Percentiles rank a stretch among this genome's conserved stretches.
Conservation (phyloP, 2,113 vertebrate genomes). For the Aleadryas rufinucha region DNA sequence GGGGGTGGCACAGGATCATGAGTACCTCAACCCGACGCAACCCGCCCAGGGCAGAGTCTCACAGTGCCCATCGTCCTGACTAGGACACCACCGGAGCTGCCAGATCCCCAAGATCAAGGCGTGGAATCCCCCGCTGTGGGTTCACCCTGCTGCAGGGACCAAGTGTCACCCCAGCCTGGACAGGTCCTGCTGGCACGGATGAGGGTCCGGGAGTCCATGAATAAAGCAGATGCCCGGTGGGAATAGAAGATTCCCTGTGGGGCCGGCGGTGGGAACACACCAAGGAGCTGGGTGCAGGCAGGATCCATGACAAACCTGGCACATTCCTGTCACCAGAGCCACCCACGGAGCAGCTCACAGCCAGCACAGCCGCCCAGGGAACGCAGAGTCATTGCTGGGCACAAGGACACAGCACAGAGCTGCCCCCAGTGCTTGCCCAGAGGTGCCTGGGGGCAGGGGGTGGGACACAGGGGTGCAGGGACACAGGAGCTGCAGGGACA, state of each 20-base stretch:
- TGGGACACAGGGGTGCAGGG: neutral
- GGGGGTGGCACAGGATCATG: neutral
- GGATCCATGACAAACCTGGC: neutral
- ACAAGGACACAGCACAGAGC: neutral
- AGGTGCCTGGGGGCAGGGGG: neutral
- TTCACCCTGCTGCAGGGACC: neutral
- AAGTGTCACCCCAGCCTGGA: neutral
- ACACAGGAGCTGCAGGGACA: neutral
- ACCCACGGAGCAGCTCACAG: neutral
- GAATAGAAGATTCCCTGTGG: neutral
- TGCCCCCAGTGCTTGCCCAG: neutral
- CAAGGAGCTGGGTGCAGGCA: neutral
- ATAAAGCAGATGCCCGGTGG: neutral
- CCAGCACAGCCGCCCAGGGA: neutral
- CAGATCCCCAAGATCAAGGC: no score
- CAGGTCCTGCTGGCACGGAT: neutral
- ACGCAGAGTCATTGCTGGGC: neutral
- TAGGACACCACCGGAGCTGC: neutral
- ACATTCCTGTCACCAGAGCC: neutral
- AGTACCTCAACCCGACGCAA: no score
- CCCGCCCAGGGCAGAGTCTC: neutral
- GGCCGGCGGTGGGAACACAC: neutral
- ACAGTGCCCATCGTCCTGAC: neutral
- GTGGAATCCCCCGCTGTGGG: fast-evolving
- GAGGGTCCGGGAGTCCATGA: no score